Conservation (phyloP, 2,888 invertebrate species). For the Prenolepis imparis region DNA sequence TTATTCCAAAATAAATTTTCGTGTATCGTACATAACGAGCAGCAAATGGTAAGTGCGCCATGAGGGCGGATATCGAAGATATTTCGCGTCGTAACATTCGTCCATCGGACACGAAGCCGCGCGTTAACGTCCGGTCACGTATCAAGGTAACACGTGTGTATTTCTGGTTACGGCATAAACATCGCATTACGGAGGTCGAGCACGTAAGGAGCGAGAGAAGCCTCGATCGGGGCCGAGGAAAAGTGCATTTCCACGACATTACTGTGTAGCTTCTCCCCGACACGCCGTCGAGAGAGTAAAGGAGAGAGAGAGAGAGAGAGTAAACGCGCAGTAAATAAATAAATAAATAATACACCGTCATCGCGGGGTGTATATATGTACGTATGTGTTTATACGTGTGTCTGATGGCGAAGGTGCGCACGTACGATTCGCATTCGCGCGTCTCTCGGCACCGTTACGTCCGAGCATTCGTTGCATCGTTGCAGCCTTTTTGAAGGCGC, state of each 20-base stretch:
- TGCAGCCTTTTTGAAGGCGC: neutral
- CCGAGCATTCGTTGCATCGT: neutral
- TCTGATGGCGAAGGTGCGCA: slow-evolving; percentile 40
- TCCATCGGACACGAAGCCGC: neutral
- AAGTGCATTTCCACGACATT: slow-evolving; percentile 73
- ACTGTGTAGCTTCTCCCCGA: slow-evolving; percentile 22
- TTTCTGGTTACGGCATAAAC: slow-evolving; percentile 55
- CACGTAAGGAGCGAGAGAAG: slow-evolving; percentile 75
- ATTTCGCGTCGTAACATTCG: slow-evolving; percentile 11
- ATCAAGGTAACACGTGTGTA: slow-evolving; percentile 35
- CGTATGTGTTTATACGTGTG: neutral
- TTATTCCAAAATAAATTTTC: slow-evolving; percentile 2
- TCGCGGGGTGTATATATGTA: slow-evolving; percentile 33
- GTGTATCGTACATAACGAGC: neutral
- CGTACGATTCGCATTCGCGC: slow-evolving; percentile 26
- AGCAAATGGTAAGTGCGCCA: neutral
- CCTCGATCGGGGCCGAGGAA: slow-evolving; percentile 67
- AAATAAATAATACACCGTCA: slow-evolving; percentile 77
- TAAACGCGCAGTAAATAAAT: slow-evolving; percentile 77
- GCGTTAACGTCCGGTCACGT: slow-evolving; percentile 26
- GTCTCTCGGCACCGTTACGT: neutral
- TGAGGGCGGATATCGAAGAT: neutral
- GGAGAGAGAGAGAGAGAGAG: neutral
- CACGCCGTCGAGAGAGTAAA: slow-evolving; percentile 22
- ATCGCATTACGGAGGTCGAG: slow-evolving; percentile 79